Evolutionary conservation across 2,797 vertebrate genomes (phyloP), one percentile per base, ranked within the genome.

Genomic region (Peromyscus aztecus): DNA sequence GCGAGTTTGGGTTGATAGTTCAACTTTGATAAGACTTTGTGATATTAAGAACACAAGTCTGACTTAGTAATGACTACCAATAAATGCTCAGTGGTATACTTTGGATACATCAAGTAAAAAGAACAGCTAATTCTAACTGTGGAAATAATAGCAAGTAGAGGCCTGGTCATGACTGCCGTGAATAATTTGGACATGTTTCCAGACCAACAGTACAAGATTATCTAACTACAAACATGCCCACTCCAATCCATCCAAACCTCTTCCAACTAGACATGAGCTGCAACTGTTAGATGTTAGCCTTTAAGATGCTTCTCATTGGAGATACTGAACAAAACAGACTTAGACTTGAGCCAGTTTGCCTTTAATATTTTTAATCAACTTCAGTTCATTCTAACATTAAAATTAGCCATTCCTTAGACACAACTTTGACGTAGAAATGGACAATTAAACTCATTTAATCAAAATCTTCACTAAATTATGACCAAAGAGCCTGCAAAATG

Each of bases 51-150:
- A 71, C 57, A 84, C 3, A 94, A 69, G 12, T 82, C 13, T 93
- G 67, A 95, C 91, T 94, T 71, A 90, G 82, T 81, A 94, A 75
- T 78, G 92, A 93, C 6, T 55, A 93, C 55, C 69, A 88, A 81
- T 40, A 40, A 37, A 73, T 57, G 89, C 85, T 95, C 57, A 94
- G 93, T 97, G 94, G 90, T 97, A 96, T 83, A 81, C 6, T 95
- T 93, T 76, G 73, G 37, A 93, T 89, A 81, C 19, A 94, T 92
- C 91, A 97, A 94, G 63, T 91, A 92, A 80, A 92, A 95, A 90
- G 17, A 96, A 29, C 59, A 95, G 95, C 46, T 80, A 91, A 90
- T 81, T 95, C 40, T 86, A 95, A 88, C n/a, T 87, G 34, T 29
- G 81, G 76, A 97, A 82, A 43, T 85, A 89, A 9, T 75, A 96